Percentiles rank a stretch among this genome's conserved stretches.
These are phyloP conservation scores for Carcharodon carcharias DNA, from an alignment of 2,797 vertebrate genomes.

Conservation along the genomic window DNA sequence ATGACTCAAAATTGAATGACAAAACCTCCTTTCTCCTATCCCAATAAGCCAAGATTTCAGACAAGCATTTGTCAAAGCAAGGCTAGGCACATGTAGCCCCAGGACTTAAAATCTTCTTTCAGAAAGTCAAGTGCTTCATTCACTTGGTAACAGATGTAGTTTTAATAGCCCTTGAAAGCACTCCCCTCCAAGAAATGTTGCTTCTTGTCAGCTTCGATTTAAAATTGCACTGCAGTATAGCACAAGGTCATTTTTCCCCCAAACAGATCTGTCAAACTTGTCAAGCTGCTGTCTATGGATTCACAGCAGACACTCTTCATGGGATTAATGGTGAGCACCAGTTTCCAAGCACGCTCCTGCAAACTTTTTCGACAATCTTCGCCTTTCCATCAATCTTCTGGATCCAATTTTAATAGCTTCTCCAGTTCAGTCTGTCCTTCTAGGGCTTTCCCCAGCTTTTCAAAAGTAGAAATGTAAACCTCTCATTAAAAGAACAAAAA, in stretches of 20 bases:
- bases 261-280: not conserved
- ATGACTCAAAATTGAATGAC: not conserved
- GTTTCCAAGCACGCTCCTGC: not conserved
- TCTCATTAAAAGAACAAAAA: not conserved
- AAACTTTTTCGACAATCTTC: not conserved
- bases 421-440: not conserved
- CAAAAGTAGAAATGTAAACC: not conserved
- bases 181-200: not conserved
- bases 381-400: not conserved
- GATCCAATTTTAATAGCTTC: not conserved
- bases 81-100: not conserved
- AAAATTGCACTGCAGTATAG: not conserved
- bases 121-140: not conserved
- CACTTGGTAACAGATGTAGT: not conserved
- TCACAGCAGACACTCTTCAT: not conserved
- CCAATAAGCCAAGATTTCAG: not conserved
- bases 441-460: not conserved
- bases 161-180: not conserved
- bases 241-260: not conserved
- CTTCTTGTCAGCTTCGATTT: not conserved
- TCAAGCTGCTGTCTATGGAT: not conserved
- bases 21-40: not conserved
- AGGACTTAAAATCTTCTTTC: not conserved
- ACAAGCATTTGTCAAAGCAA: not conserved
- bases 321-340: not conserved